Percentiles rank a stretch among this genome's conserved stretches.
Evolutionary conservation across 2,888 invertebrate species (phyloP).

Genomic region (Trissolcus japonicus): DNA sequence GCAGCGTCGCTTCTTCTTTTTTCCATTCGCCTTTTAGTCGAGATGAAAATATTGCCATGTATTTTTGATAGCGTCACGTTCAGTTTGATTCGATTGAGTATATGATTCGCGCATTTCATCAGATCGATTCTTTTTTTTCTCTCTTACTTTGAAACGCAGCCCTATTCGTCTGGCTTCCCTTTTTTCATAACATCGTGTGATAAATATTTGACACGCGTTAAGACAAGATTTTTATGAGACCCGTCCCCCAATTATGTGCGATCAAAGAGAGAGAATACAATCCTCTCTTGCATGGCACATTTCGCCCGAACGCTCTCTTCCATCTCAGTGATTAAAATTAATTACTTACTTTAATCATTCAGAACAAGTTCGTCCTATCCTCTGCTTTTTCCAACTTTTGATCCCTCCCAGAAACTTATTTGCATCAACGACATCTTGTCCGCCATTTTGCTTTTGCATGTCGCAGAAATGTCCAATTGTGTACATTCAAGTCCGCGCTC

Average conservation of each 20-base stretch:
- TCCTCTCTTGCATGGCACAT: neutral
- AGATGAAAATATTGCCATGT: conserved; percentile 20
- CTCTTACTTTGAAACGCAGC: neutral
- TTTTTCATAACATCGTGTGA: conserved; percentile 17
- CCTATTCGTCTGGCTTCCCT: conserved; percentile 3
- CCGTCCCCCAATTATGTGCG: conserved; percentile 23
- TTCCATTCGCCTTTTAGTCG: conserved; percentile 12
- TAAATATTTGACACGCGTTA: conserved; percentile 26
- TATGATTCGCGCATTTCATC: conserved; percentile 8
- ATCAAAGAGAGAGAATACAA: conserved; percentile 31
- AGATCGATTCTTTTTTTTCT: neutral
- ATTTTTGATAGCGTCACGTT: conserved; percentile 16
- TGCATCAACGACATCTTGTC: conserved; percentile 40
- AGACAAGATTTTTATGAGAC: conserved; percentile 20
- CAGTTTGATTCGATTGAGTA: conserved; percentile 13
- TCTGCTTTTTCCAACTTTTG: neutral
- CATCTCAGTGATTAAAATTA: neutral
- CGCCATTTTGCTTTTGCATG: conserved; percentile 67
- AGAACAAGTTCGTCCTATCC: neutral
- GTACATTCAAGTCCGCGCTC: conserved; percentile 57
- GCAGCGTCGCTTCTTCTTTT: conserved; percentile 22
- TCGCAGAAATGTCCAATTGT: conserved; percentile 66
- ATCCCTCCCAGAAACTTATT: neutral
- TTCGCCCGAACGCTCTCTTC: neutral
- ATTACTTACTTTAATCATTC: neutral